phyloP scores from a whole-genome alignment of 2,113 vertebrate genomes.

The Xenus cinereus region DNA sequence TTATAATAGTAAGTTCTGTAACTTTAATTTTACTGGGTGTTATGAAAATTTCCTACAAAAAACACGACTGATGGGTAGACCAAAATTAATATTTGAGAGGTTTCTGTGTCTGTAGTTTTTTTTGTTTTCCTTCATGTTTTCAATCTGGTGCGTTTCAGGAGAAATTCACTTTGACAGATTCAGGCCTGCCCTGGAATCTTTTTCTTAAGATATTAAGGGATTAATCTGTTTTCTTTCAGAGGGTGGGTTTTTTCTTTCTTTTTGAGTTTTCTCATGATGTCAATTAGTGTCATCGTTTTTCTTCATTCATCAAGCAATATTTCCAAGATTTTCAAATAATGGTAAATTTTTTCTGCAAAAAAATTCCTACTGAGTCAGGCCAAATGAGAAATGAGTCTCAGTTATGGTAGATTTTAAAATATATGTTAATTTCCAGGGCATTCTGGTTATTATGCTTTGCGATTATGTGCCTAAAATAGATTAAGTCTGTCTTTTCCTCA shows the following conservation, averaged over 20 bases:
- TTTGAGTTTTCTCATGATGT: conserved; percentile 1
- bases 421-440: background rate
- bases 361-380: background rate
- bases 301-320: background rate
- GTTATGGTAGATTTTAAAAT: background rate
- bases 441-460: background rate
- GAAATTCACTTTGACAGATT: conserved; percentile 32
- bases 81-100: background rate
- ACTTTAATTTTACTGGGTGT: background rate
- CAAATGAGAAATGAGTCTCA: background rate
- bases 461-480: background rate
- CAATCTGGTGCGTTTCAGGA: background rate
- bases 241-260: background rate
- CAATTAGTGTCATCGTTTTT: background rate
- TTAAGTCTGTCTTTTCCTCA: background rate
- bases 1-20: background rate
- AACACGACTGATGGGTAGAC: background rate
- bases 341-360: background rate
- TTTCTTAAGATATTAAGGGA: conserved; percentile 13
- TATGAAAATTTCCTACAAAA: background rate
- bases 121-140: background rate
- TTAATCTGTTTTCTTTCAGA: conserved; percentile 26
- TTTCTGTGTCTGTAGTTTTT: background rate
- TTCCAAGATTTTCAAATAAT: background rate
- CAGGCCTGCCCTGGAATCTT: conserved; percentile 32